Evolutionary conservation across 2,888 invertebrate species (phyloP).

Genomic region (Pheosia gnoma): DNA sequence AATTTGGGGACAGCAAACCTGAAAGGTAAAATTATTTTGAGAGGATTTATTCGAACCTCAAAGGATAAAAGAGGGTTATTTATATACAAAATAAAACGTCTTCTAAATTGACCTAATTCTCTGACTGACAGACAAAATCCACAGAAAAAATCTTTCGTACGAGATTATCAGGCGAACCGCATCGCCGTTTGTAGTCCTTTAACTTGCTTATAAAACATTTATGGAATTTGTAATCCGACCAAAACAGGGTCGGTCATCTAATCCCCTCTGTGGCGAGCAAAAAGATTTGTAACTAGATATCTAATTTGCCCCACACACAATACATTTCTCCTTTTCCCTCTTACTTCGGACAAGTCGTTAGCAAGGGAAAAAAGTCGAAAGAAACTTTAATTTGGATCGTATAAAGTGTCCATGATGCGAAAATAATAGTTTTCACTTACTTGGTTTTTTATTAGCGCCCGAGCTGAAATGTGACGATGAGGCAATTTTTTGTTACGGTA

Average conservation of each 20-base stretch:
- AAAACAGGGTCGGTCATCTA: conserved; percentile 25
- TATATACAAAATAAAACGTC: neutral
- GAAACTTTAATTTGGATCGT: conserved; percentile 53
- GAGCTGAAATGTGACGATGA: conserved; percentile 37
- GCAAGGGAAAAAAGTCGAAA: conserved; percentile 45
- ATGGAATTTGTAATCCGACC: conserved; percentile 25
- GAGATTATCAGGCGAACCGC: conserved; percentile 12
- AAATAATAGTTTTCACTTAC: conserved; percentile 53
- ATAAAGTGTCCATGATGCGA: conserved; percentile 48
- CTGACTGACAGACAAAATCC: neutral
- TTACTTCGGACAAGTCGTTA: conserved; percentile 54
- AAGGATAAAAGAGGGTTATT: conserved; percentile 1
- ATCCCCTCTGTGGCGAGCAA: conserved; percentile 33
- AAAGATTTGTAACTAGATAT: conserved; percentile 46
- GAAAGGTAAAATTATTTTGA: neutral
- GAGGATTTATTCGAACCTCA: neutral
- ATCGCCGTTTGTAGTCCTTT: conserved; percentile 19
- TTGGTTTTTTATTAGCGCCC: conserved; percentile 44
- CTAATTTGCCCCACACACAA: conserved; percentile 51
- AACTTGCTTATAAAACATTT: conserved; percentile 23
- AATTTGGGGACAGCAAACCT: neutral
- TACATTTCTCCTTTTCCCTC: conserved; percentile 47
- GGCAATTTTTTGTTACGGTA: conserved; percentile 36
- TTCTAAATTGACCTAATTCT: neutral
- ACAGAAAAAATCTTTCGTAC: conserved; percentile 13